Evolutionary conservation across 2,113 vertebrate genomes (phyloP), one percentile per base, ranked within the genome.

Genomic region (Hiodon tergisus): DNA sequence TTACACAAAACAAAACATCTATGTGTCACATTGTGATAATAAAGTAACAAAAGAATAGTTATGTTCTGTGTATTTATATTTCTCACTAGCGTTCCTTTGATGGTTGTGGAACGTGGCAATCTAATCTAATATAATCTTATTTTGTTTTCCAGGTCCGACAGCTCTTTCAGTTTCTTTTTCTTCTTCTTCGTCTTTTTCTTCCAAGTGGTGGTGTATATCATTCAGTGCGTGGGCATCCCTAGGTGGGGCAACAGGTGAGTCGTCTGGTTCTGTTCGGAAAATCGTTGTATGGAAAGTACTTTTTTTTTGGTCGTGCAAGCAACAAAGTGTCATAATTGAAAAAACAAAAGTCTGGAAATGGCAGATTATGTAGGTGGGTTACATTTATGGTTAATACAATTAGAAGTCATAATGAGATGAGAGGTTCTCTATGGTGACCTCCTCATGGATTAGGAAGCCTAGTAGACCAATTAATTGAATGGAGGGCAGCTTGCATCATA

Each of bases 161-260:
- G 95, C 84, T 99, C 97, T 85, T 98, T 99, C 93, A 99, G 91
- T 85, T 99, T 98, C 92, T 98, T 99, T 77, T 93, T 95, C 85
- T 99, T 98, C 91, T 99, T 99, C 83, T 95, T 98, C 57, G 76
- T 98, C 61, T 99, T 99, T 84, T 96, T 98, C 85, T 95, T 97
- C 89, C 97, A 99, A 93, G 94, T 95, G 82, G 89, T 88, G 0
- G 91, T 97, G 80, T 98, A 96, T 82, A 67, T 98, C 84, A 96
- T 99, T 87, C 97, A 99, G 83, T 76, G 92, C 65, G 92, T 98
- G 0, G 96, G 96, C 71, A 94, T 98, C 83, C 96, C 95, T 73
- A 84, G 69, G 68, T 94, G 95, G 92, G 97, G 96, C 61, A 93
- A 95, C 92, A 98, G 97, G 97, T 98, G 50, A 93, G 94, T 81